Percentiles rank a stretch among this genome's conserved stretches.
Conservation (phyloP, 2,113 vertebrate species). For the Scomber japonicus region DNA sequence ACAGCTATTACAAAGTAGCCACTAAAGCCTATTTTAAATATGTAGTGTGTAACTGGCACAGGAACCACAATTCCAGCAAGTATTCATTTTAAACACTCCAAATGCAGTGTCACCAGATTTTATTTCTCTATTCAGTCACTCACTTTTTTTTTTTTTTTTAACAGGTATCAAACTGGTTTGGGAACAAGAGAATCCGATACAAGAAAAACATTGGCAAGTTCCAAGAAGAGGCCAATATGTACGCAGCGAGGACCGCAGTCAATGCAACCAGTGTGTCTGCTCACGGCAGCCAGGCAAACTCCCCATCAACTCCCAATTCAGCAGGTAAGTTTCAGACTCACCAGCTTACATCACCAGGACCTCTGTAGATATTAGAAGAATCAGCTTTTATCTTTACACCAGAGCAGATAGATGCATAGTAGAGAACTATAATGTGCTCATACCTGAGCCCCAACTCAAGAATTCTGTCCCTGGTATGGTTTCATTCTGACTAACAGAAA, state of each 20-base stretch:
- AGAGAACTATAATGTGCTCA: conserved; percentile 7
- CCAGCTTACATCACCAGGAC: not conserved
- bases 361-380: not conserved
- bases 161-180: conserved; percentile 99
- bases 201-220: conserved; percentile 99
- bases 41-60: not conserved
- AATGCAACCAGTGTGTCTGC: conserved; percentile 96
- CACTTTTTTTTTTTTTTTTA: not conserved
- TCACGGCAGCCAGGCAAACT: conserved; percentile 99
- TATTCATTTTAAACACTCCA: not conserved
- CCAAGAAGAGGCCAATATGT: conserved; percentile 99
- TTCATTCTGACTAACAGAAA: conserved; percentile 35
- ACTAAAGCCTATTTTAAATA: not conserved
- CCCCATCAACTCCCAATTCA: conserved; percentile 98
- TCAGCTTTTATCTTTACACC: not conserved
- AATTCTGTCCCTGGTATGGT: conserved; percentile 64
- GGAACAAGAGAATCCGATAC: conserved; percentile 99
- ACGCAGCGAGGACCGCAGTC: conserved; percentile 97
- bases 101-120: not conserved
- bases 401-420: conserved; percentile 6
- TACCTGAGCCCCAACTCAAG: conserved; percentile 41
- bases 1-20: not conserved
- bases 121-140: not conserved
- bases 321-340: conserved; percentile 89
- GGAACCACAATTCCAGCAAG: not conserved